phyloP scores from a whole-genome alignment of 1,140 invertebrate species.

The Arion vulgaris region DNA sequence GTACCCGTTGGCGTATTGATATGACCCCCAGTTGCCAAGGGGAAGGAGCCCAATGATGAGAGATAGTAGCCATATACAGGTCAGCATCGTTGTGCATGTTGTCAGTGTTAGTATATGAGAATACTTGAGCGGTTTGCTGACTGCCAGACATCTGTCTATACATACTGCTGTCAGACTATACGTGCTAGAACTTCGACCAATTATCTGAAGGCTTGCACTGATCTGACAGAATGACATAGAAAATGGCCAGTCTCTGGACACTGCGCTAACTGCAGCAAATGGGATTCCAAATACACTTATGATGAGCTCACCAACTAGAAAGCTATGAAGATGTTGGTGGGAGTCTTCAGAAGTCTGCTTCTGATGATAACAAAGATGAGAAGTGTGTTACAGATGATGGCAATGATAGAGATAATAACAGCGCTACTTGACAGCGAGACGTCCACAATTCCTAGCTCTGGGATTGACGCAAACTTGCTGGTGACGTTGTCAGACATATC shows the following conservation, averaged over 20 bases:
- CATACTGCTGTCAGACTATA: slow-evolving; percentile 45
- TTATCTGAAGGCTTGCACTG: slow-evolving; percentile 33
- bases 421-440: slow-evolving; percentile 29
- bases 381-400: slow-evolving; percentile 38
- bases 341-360: slow-evolving; percentile 42
- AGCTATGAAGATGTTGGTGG: slow-evolving; percentile 48
- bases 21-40: slow-evolving; percentile 15
- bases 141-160: slow-evolving; percentile 46
- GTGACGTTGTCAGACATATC: slow-evolving; percentile 9
- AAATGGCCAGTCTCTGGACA: slow-evolving; percentile 33
- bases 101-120: slow-evolving; percentile 33
- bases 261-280: slow-evolving; percentile 31
- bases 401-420: slow-evolving; percentile 36
- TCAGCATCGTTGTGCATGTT: slow-evolving; percentile 18
- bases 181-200: slow-evolving; percentile 39
- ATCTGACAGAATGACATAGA: slow-evolving; percentile 27
- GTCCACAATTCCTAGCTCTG: neutral
- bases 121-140: slow-evolving; percentile 49
- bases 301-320: slow-evolving; percentile 42
- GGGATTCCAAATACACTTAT: slow-evolving; percentile 41
- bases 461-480: neutral
- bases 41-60: slow-evolving; percentile 39
- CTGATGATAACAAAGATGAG: slow-evolving; percentile 45
- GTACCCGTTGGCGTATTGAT: slow-evolving; percentile 26
- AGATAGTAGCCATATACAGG: slow-evolving; percentile 36